phyloP scores from a whole-genome alignment of 2,888 invertebrate species.

The Darwinula stevensoni region DNA sequence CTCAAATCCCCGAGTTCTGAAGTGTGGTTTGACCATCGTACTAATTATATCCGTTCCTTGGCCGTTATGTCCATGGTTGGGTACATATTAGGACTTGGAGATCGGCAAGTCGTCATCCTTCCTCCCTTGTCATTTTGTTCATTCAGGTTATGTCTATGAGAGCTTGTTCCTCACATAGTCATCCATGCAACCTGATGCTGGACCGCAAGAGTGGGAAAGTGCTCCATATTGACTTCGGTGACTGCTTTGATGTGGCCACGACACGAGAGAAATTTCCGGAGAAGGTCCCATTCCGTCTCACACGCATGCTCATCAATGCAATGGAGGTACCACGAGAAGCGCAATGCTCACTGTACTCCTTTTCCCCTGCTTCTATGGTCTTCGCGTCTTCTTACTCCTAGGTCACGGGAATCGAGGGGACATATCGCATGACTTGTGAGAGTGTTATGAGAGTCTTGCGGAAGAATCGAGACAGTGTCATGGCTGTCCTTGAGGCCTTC shows the following conservation, averaged over 20 bases:
- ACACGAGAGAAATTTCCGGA: slow-evolving; percentile 97
- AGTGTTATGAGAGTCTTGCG: slow-evolving; percentile 86
- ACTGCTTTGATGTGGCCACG: slow-evolving; percentile 99
- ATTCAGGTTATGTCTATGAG: too few species aligned
- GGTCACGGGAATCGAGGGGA: slow-evolving; percentile 96
- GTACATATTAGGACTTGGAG: slow-evolving; percentile 87
- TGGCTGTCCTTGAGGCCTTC: slow-evolving; percentile 99
- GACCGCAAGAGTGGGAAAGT: slow-evolving; percentile 95
- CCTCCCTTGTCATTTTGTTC: too few species aligned
- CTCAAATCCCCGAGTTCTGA: slow-evolving; percentile 81
- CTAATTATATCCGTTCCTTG: slow-evolving; percentile 89
- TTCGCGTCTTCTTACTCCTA: too few species aligned
- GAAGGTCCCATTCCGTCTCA: slow-evolving; percentile 91
- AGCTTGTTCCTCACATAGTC: too few species aligned
- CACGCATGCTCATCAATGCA: slow-evolving; percentile 93
- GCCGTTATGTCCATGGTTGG: slow-evolving; percentile 99
- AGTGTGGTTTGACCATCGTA: slow-evolving; percentile 94
- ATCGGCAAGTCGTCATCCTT: too few species aligned
- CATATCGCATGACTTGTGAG: slow-evolving; percentile 85
- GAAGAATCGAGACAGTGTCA: slow-evolving; percentile 83
- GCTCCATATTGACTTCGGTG: slow-evolving; percentile 96
- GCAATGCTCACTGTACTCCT: too few species aligned
- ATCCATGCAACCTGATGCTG: slow-evolving; percentile 96
- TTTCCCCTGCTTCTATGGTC: too few species aligned
- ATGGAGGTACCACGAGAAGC: too few species aligned